Evolutionary conservation across 2,888 invertebrate genomes (phyloP).

Genomic region (Drosophila tanythrix): DNA sequence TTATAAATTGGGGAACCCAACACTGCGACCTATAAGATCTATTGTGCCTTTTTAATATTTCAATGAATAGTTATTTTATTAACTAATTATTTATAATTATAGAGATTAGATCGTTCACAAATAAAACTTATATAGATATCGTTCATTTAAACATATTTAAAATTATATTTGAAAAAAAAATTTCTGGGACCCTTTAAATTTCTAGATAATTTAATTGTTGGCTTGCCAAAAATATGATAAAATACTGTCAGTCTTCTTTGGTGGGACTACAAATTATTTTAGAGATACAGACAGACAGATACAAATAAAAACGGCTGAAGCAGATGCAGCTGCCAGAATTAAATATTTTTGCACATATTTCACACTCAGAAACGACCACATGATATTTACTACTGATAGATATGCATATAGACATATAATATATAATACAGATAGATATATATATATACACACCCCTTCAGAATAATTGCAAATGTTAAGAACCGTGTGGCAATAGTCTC

Average conservation of each 20-base stretch:
- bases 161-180: neutral
- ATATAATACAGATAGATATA: neutral
- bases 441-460: neutral
- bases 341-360: slow-evolving; percentile 20
- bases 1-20: no score
- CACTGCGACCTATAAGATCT: no score
- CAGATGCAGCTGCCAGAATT: slow-evolving; percentile 3
- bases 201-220: neutral
- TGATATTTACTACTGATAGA: slow-evolving; percentile 14
- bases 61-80: neutral
- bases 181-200: neutral
- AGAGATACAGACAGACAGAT: neutral
- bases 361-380: neutral
- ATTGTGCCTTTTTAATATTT: neutral
- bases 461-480: neutral
- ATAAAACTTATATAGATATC: neutral
- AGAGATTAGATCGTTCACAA: neutral
- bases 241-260: neutral
- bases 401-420: slow-evolving; percentile 4
- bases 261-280: neutral
- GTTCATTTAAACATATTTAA: neutral
- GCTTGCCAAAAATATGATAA: neutral
- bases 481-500: neutral
- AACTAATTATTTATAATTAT: neutral
- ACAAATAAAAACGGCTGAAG: neutral